Evolutionary conservation across 2,888 invertebrate genomes (phyloP), one percentile per base, ranked within the genome.

Genomic region (Rhagonycha lutea): DNA sequence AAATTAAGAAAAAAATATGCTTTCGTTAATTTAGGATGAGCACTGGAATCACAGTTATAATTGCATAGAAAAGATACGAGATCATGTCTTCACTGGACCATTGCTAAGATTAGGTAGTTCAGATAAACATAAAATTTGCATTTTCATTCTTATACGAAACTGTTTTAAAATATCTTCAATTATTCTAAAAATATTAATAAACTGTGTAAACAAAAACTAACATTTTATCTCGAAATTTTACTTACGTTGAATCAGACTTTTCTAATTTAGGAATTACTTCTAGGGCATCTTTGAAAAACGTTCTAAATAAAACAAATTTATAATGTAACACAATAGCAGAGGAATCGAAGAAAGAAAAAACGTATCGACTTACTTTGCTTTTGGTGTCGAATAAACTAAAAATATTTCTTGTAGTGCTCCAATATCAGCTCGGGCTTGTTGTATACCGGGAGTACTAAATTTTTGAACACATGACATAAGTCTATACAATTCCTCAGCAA

Each of bases 401-500:
- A 95, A 89, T 4, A 93, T 91, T 81, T 92, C 92, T 80, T 92
- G 91, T 29, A 96, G 87, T 12, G 94, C 91, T 62, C 89, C 89
- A 75, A 95, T 91, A 84, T 96, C 98, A 8, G 95, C 92, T 60
- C 93, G 91, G 23, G 96, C 96, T 89, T 96, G 95, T 84, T 94
- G 90, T 70, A 93, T 92, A 65, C 95, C 94, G 74, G 92, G 90
- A 80, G 90, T 89, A 85, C 92, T 92, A 83, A 94, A 94, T 78
- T 91, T 90, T 77, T 90, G 90, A 11, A 94, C 94, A 86, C 95
- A 95, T 60, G 94, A 93, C 89, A 96, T 95, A 11, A 98, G 90
- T 11, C 98, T 91, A 62, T 96, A 94, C 78, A 98, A 89, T 89
- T 98, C 98, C 89, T 98, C 97, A 79, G 96, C 95, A 75, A 98